Conservation (phyloP, 2,888 invertebrate species). For the Hoplodrina ambigua region DNA sequence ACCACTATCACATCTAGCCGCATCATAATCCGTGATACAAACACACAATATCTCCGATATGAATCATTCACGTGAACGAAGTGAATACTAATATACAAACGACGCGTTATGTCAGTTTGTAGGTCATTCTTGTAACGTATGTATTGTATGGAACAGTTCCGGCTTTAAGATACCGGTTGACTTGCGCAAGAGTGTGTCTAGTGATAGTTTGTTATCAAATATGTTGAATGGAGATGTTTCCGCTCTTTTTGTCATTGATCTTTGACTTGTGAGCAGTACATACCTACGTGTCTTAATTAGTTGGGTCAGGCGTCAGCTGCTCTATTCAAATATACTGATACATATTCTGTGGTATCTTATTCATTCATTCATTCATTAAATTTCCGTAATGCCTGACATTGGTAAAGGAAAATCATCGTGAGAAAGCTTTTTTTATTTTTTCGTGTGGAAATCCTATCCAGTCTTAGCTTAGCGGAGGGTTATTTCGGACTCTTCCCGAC, state of each 20-base stretch:
- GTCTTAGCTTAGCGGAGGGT: too few species aligned
- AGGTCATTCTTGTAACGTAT: slow-evolving; percentile 44
- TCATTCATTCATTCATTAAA: too few species aligned
- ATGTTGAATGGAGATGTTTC: slow-evolving; percentile 22
- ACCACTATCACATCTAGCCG: slow-evolving; percentile 41
- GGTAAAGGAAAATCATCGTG: too few species aligned
- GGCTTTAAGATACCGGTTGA: slow-evolving; percentile 16
- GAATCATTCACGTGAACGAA: slow-evolving; percentile 60
- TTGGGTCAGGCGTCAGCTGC: slow-evolving; percentile 23
- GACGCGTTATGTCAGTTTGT: slow-evolving; percentile 61
- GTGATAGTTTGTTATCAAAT: slow-evolving; percentile 36
- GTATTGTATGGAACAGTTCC: slow-evolving; percentile 33
- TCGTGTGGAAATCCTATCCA: too few species aligned
- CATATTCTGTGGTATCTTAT: too few species aligned
- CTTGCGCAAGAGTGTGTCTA: slow-evolving; percentile 27
- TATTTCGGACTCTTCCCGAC: too few species aligned
- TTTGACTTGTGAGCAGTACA: slow-evolving; percentile 29
- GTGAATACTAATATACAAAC: slow-evolving; percentile 57
- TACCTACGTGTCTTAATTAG: slow-evolving; percentile 33
- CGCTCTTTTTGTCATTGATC: slow-evolving; percentile 48
- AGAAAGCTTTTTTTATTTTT: too few species aligned
- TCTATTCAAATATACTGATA: too few species aligned
- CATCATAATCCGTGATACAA: slow-evolving; percentile 22
- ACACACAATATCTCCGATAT: slow-evolving; percentile 41
- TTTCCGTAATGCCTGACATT: too few species aligned